Percentiles rank a stretch among this genome's conserved stretches.
These are phyloP conservation scores for Esox lucius DNA, from an alignment of 2,797 vertebrate species.

Conservation along the genomic window DNA sequence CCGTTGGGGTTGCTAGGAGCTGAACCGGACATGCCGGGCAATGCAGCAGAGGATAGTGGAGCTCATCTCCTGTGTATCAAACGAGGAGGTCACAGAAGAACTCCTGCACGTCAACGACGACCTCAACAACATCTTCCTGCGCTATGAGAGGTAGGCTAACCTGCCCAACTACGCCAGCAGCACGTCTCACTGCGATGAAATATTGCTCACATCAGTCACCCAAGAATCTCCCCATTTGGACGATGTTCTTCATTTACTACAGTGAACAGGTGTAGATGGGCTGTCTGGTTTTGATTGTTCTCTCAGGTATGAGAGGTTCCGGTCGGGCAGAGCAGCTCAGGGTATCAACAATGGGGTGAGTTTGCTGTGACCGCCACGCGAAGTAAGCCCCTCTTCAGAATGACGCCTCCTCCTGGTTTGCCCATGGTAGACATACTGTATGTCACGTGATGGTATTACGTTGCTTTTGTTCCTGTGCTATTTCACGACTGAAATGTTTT, in stretches of 20 bases:
- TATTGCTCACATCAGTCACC: neutral
- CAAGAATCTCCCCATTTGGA: neutral
- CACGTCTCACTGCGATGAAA: neutral
- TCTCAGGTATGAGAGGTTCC: slow-evolving; percentile 90
- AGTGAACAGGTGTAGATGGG: neutral
- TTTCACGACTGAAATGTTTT: slow-evolving; percentile 9
- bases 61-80: slow-evolving; percentile 93
- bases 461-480: neutral
- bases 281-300: neutral
- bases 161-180: neutral
- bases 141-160: slow-evolving; percentile 87
- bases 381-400: neutral
- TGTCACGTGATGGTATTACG: neutral
- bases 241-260: neutral
- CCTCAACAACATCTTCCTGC: slow-evolving; percentile 96
- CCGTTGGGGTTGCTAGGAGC: slow-evolving; percentile 76
- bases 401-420: slow-evolving; percentile 21
- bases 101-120: slow-evolving; percentile 95
- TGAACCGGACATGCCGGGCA: slow-evolving; percentile 93
- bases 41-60: slow-evolving; percentile 97
- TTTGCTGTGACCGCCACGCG: slow-evolving; percentile 35
- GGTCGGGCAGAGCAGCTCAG: slow-evolving; percentile 86
- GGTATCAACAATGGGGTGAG: slow-evolving; percentile 93
- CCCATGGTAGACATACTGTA: neutral
- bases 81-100: slow-evolving; percentile 95